Conservation (phyloP, 1,140 invertebrate species). For the Drosophila chauvacae region DNA sequence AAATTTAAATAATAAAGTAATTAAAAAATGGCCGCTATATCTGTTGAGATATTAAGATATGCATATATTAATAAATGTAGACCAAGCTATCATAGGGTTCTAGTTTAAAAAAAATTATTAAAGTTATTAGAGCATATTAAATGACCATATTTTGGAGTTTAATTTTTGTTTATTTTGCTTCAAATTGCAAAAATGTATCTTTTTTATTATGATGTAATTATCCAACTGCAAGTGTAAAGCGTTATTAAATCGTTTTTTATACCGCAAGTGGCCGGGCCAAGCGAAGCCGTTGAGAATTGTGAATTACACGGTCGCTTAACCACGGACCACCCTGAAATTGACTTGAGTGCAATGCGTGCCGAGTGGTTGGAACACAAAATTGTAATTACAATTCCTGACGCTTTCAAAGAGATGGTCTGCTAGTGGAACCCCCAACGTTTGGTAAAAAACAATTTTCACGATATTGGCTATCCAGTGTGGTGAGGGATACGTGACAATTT, state of each 20-base stretch:
- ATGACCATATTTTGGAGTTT: no score
- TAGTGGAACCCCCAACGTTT: constrained; percentile 45
- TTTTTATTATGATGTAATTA: constrained; percentile 10
- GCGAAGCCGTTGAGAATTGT: constrained; percentile 67
- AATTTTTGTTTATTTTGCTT: no score
- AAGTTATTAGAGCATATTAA: no score
- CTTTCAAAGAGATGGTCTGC: constrained; percentile 29
- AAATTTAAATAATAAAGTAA: no score
- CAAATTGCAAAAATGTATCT: neutral
- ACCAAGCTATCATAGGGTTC: no score
- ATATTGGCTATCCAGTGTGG: constrained; percentile 58
- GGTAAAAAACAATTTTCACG: constrained; percentile 66
- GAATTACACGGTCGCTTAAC: constrained; percentile 80
- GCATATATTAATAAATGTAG: no score
- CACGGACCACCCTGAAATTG: constrained; percentile 68
- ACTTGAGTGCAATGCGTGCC: constrained; percentile 53
- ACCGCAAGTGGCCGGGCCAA: constrained; percentile 44
- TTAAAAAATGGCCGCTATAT: no score
- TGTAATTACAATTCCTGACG: constrained; percentile 74
- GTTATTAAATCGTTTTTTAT: constrained; percentile 72
- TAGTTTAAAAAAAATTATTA: no score
- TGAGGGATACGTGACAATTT: constrained; percentile 77
- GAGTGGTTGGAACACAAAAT: constrained; percentile 77
- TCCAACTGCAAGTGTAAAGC: constrained; percentile 62
- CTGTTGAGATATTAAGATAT: no score